phyloP scores from a whole-genome alignment of 2,888 invertebrate species.

The Odontothrips loti region DNA sequence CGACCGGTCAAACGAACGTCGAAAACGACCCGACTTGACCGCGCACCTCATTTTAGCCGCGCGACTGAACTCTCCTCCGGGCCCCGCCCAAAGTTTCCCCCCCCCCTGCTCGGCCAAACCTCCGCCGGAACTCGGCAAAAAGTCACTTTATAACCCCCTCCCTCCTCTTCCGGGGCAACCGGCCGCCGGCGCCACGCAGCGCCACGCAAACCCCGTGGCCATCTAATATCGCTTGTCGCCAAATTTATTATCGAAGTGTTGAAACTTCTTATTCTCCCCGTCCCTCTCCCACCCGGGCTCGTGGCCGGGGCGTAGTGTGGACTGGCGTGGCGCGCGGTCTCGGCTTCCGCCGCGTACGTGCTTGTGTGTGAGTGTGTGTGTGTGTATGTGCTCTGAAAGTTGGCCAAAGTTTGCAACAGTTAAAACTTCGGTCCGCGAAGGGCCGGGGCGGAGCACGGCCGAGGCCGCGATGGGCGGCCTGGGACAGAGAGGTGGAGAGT shows the following conservation, averaged over 20 bases:
- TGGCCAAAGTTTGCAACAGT: conserved; percentile 20
- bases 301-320: neutral
- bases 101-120: too few species aligned
- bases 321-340: too few species aligned
- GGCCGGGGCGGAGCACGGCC: neutral
- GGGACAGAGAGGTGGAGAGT: neutral
- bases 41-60: too few species aligned
- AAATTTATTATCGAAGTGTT: conserved; percentile 27
- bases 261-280: neutral
- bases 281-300: neutral
- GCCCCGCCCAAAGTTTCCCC: too few species aligned
- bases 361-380: too few species aligned
- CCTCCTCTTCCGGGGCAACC: too few species aligned
- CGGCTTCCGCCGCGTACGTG: too few species aligned
- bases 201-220: neutral
- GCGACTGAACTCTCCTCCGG: too few species aligned
- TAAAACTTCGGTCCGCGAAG: neutral
- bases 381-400: neutral
- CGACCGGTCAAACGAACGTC: too few species aligned
- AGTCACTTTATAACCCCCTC: too few species aligned
- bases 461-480: neutral
- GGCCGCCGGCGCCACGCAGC: neutral
- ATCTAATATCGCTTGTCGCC: conserved; percentile 13
- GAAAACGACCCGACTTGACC: too few species aligned
- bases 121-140: too few species aligned